Evolutionary conservation across 2,797 vertebrate genomes (phyloP), one percentile per base, ranked within the genome.

Genomic region (Heterohyrax brucei): DNA sequence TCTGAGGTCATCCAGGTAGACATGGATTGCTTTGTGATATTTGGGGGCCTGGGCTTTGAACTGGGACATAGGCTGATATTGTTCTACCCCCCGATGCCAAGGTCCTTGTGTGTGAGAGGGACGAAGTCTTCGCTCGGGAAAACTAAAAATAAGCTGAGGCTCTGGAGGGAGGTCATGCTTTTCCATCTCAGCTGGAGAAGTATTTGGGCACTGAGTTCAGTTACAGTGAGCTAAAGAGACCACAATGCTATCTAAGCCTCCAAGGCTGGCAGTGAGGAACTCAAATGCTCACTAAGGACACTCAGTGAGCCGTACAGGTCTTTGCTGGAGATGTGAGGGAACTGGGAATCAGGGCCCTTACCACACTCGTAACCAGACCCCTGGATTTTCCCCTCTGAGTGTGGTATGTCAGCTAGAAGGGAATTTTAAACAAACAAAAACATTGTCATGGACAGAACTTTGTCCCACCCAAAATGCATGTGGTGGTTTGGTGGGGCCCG

Each of bases 31-130:
- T 90, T 30, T 85, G 3, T 61, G 64, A 46, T 79, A 87, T 39
- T 10, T 21, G 56, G 24, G 50, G 7, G 12, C 9, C 50, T 92
- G 44, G 33, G 21, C 28, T 95, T 92, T 95, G 59, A 97, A 75
- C 16, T 19, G 44, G 72, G n/a, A 30, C 19, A 46, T 10, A 81
- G 66, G 13, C 18, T 13, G 13, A 22, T 76, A 59, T 24, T 10
- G 39, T 94, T 93, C 59, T 62, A 82, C 72, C 13, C 1, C 33
- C 78, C 10, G 72, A 6, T 21, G 50, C 26, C n/a, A 64, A 70
- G n/a, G 72, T 10, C 4, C 50, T 81, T n/a, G 28, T 10, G 2
- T 76, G 2, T 19, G 50, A 85, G 46, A 89, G 82, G 24, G 64
- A 30, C 18, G 61, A 89, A 83, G 59, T 6, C 46, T 1, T 83